These are phyloP conservation scores for Linurgus olivaceus DNA, from an alignment of 2,797 vertebrate genomes.

Conservation along the genomic window DNA sequence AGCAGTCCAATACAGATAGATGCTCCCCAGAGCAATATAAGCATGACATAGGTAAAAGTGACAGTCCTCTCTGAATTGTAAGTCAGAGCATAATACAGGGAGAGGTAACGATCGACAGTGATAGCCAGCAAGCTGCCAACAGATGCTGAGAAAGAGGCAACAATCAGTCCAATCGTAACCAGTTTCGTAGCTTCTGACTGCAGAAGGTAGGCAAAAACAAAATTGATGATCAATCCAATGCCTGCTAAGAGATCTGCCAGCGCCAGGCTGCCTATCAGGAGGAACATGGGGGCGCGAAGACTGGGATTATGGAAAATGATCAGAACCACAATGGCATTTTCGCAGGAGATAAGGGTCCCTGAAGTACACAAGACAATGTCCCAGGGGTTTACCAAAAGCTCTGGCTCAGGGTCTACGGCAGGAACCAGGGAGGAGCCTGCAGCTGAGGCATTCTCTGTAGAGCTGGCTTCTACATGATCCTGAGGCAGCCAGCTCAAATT, in stretches of 20 bases:
- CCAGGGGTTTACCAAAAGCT: constrained; percentile 93
- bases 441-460: constrained; percentile 84
- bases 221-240: constrained; percentile 92
- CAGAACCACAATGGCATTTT: constrained; percentile 95
- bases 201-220: constrained; percentile 94
- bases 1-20: constrained; percentile 92
- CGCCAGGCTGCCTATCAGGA: constrained; percentile 95
- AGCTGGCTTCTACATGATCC: constrained; percentile 85
- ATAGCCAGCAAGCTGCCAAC: constrained; percentile 97
- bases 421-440: constrained; percentile 78
- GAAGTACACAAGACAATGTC: constrained; percentile 96
- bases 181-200: constrained; percentile 92
- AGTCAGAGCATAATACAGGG: constrained; percentile 95
- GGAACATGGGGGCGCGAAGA: constrained; percentile 95
- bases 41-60: constrained; percentile 96
- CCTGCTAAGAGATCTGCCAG: constrained; percentile 96
- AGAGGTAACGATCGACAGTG: constrained; percentile 98
- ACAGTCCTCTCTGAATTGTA: constrained; percentile 97
- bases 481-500: constrained; percentile 87
- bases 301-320: constrained; percentile 98
- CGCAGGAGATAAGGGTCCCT: constrained; percentile 95
- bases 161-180: constrained; percentile 92
- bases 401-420: constrained; percentile 76
- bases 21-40: constrained; percentile 91
- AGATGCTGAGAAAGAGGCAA: constrained; percentile 97